Evolutionary conservation across 2,797 vertebrate genomes (phyloP), one percentile per base, ranked within the genome.

Genomic region (Acanthurus leucopareius): DNA sequence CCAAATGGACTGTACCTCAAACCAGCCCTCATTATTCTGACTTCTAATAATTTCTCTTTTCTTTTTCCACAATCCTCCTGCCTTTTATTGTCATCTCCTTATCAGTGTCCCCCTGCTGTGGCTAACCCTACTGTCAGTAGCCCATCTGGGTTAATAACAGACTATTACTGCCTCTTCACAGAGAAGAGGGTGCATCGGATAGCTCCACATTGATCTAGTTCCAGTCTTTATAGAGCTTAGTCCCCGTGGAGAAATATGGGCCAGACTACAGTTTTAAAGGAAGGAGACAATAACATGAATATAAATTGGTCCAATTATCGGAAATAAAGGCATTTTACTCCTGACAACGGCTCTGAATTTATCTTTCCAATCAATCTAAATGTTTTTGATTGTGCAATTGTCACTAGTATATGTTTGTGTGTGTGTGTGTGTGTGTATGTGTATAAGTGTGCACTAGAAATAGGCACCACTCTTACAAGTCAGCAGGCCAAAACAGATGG

Each of bases 191-290:
- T 45, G 47, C 56, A 80, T 57, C 48, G 7, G 74, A 85, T 71
- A 82, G 91, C 85, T 87, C 75, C 35, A 80, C 87, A 94, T 93
- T 92, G 94, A 95, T 95, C 91, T 80, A 75, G 68, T 71, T 86
- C 84, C 89, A 75, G 86, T 79, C 84, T 89, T 84, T 73, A 79
- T 59, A 68, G 73, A 76, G 75, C 73, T 74, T n/a, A 19, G 73
- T 88, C 89, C 73, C 86, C 49, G 47, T 60, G 74, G 85, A 73
- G 35, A 68, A 42, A 59, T 10, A 66, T 53, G 60, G 73, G 73
- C 63, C 74, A 77, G 72, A 56, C 73, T 66, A 53, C 61, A 81
- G 59, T 74, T 79, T 79, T 82, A 70, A 57, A 83, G 47, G 14
- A 76, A 67, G 54, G 40, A 58, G 70, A 66, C 74, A 88, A 90